Evolutionary conservation across 2,888 invertebrate genomes (phyloP), one percentile per base, ranked within the genome.

Genomic region (Volucella inanis): DNA sequence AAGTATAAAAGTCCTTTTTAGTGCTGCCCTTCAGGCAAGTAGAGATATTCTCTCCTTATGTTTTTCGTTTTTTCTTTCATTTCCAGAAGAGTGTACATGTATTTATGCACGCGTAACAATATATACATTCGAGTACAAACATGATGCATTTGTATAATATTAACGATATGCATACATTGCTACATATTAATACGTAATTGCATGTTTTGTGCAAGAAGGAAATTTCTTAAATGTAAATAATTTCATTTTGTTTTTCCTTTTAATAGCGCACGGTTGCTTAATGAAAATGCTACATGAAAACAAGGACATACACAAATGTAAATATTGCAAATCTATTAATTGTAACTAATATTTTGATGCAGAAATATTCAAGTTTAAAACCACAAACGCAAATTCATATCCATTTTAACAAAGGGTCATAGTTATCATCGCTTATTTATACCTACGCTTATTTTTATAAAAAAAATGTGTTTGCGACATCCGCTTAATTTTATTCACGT

Each of bases 1-100:
- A 70, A 65, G 75, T 86, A 86, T 83, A 83, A 74, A 77, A 64
- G 61, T 47, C 74, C 67, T 84, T 75, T 75, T 80, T 64, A 75
- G 70, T 75, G 57, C 75, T 81, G 57, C 62, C 74, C 84, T 75
- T 70, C 64, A 49, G 65, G 79, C 68, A 64, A 70, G 59, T 43
- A 22, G 8, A 43, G 8, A 52, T 11, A 54, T 62, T 49, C 64
- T 70, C 75, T 54, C 57, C 47, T 64, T 22, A 15, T 31, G 57
- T 68, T 75, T 61, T 52, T 22, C 64, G 45, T 76, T 75, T 76
- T 55, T 68, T 80, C 31, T 10, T 65, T 39, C 38, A 54, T 41
- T 31, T 31, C 31, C 55, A 55, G 38, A 31, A 22, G 18, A 22
- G 18, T 22, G 18, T 12, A 38, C 18, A 14, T 38, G 38, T 0